phyloP scores from a whole-genome alignment of 2,888 invertebrate genomes.

The Lasioglossum marginatum region DNA sequence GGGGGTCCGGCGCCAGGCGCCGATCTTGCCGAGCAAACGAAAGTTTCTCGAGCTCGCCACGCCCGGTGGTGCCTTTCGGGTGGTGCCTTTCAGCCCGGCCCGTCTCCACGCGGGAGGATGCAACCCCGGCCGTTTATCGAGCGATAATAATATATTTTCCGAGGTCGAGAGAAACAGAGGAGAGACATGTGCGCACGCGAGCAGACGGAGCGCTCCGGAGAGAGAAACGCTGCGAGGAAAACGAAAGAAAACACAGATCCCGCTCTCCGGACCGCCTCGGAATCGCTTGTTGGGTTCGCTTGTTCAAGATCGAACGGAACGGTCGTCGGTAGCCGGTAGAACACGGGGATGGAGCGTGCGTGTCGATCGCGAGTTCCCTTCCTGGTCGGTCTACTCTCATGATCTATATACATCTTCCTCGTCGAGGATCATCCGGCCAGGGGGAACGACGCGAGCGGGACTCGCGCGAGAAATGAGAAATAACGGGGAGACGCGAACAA shows the following conservation, averaged over 20 bases:
- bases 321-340: slow-evolving; percentile 3
- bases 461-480: not conserved
- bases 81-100: slow-evolving; percentile 49
- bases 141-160: slow-evolving; percentile 61
- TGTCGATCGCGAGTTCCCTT: not conserved
- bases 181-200: not conserved
- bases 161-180: slow-evolving; percentile 36
- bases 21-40: not conserved
- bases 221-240: not conserved
- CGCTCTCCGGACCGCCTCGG: slow-evolving; percentile 1
- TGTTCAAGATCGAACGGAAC: not conserved
- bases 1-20: slow-evolving; percentile 2
- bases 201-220: not conserved
- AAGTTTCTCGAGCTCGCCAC: not conserved
- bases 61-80: slow-evolving; percentile 17
- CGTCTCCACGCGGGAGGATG: slow-evolving; percentile 23
- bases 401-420: not conserved
- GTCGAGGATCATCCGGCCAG: slow-evolving; percentile 45
- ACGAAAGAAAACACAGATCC: not conserved
- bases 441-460: slow-evolving; percentile 15
- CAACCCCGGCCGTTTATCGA: slow-evolving; percentile 32
- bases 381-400: not conserved
- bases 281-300: slow-evolving; percentile 1
- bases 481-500: not conserved
- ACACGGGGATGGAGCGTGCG: not conserved